Evolutionary conservation across 2,797 vertebrate species (phyloP).

Genomic region (Cossypha heuglini): DNA sequence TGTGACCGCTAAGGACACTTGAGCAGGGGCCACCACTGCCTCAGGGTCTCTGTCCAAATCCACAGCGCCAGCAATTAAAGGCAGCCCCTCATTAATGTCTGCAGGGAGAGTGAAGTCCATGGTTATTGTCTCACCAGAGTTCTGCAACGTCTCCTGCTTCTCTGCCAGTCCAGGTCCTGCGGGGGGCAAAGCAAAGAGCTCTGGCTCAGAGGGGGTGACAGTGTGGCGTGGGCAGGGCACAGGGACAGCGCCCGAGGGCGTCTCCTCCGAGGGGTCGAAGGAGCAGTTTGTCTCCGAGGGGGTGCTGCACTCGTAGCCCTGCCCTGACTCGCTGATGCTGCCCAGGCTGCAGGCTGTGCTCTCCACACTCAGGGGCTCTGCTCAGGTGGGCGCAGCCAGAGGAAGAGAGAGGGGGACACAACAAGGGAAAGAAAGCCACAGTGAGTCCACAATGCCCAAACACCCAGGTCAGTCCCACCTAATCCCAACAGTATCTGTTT

Average conservation of each 20-base stretch:
- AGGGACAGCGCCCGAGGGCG: background rate
- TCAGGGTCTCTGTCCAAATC: conserved; percentile 63
- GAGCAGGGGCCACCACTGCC: conserved; percentile 67
- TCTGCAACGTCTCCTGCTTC: conserved; percentile 40
- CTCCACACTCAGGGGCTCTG: conserved; percentile 65
- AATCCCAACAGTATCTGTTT: background rate
- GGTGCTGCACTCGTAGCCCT: conserved; percentile 43
- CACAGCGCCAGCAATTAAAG: conserved; percentile 62
- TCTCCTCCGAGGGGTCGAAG: conserved; percentile 39
- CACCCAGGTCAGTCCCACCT: background rate
- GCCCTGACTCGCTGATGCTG: conserved; percentile 59
- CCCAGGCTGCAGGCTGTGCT: conserved; percentile 31
- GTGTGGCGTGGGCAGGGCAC: background rate
- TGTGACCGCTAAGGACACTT: conserved; percentile 79
- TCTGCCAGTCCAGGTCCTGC: conserved; percentile 68
- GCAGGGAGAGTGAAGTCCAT: conserved; percentile 79
- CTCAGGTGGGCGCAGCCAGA: background rate
- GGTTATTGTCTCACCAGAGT: conserved; percentile 69
- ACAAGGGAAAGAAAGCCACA: background rate
- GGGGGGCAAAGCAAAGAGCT: conserved; percentile 73
- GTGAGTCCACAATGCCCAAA: background rate
- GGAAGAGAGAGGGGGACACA: background rate
- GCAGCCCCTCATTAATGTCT: conserved; percentile 63
- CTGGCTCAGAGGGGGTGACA: conserved; percentile 22
- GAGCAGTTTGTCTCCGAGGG: conserved; percentile 56